Evolutionary conservation across 2,888 invertebrate genomes (phyloP), one percentile per base, ranked within the genome.

Genomic region (Drosophila austrosaltans): DNA sequence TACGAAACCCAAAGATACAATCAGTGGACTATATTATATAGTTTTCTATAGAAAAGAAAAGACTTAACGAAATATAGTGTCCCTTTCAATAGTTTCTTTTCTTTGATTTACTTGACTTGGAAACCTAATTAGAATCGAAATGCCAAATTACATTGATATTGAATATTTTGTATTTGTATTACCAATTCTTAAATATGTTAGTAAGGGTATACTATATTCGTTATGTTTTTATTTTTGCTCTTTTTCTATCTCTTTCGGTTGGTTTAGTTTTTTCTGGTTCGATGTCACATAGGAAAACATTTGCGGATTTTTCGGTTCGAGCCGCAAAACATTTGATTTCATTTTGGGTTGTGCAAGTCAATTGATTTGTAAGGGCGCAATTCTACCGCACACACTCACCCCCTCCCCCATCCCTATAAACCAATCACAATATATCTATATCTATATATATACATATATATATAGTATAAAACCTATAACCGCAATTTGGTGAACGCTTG

Each of bases 321-420:
- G 72, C 86, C 82, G 69, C 87, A 87, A 81, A 78, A 85, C 80
- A 87, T 84, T 88, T 83, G 79, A 88, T 86, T 86, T 77, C 65
- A 82, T 77, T 81, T 76, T 48, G 54, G 53, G 54, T 36, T 66
- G 69, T 66, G 69, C 72, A 66, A 76, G 76, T 75, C 65, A 70
- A 75, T 75, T 69, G 75, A 63, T 75, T 66, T 70, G 70, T 70
- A 60, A 63, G 66, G 63, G 59, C 53, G 6, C 30, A 57, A 57
- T 28, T 10, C 32, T 56, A 10, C 10, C 22, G 5, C 25, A 36
- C 3, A 25, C 42, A 1, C 8, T 8, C 39, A 6, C 2, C 40
- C 7, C 3, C 7, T 40, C 71, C 20, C 8, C 2, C 28, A 2
- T 28, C 48, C 53, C 42, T 42, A 8, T 32, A 48, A 54, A 20